Percentiles rank a stretch among this genome's conserved stretches.
Conservation (phyloP, 1,140 invertebrate species). For the Cotesia typhae region DNA sequence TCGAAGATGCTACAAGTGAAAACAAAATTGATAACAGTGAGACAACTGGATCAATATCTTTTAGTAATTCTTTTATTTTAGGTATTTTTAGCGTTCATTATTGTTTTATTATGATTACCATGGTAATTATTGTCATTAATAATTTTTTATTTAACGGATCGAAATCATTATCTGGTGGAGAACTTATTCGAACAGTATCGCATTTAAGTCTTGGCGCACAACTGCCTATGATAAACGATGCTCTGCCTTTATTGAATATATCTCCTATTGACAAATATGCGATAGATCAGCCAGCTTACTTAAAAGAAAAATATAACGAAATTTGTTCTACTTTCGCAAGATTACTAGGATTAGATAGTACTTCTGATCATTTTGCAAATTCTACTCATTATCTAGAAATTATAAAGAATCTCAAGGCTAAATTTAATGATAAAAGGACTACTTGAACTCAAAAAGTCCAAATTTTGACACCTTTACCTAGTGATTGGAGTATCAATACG, state of each 20-base stretch:
- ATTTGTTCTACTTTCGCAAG: neutral
- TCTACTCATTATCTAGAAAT: no score
- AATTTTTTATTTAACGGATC: neutral
- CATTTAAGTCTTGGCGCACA: conserved; percentile 2
- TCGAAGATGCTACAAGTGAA: no score
- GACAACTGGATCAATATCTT: no score
- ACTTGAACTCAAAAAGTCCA: neutral
- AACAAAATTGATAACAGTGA: no score
- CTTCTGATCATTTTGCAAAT: no score
- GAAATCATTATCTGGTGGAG: neutral
- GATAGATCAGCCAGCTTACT: neutral
- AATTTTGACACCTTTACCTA: conserved; percentile 28
- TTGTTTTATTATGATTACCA: no score
- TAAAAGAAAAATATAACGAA: neutral
- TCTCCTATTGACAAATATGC: neutral
- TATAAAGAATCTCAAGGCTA: conserved; percentile 8
- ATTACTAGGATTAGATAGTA: no score
- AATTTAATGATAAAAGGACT: conserved; percentile 20
- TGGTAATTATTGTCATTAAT: no score
- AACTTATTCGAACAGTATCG: neutral
- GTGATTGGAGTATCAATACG: conserved; percentile 22
- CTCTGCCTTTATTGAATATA: neutral
- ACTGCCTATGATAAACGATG: neutral
- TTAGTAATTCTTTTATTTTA: no score
- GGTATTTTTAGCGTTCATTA: no score